Conservation (phyloP, 2,888 invertebrate species). For the Drosophila tanythrix region DNA sequence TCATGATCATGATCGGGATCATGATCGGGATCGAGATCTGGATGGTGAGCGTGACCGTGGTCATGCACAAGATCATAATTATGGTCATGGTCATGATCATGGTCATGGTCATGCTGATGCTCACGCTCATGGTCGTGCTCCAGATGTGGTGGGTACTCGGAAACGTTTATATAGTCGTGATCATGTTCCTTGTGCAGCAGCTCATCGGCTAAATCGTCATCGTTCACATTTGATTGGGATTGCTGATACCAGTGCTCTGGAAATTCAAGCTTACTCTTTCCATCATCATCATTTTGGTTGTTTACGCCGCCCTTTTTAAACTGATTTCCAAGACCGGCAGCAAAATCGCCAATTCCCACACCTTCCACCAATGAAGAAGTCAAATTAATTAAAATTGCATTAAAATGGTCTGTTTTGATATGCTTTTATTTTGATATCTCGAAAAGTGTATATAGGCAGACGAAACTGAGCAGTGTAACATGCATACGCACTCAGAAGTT, state of each 20-base stretch:
- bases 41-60: conserved; percentile 14
- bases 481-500: too few species aligned
- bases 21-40: conserved; percentile 17
- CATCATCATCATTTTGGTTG: conserved; percentile 31
- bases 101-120: conserved; percentile 35
- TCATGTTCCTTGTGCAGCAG: conserved; percentile 60
- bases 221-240: conserved; percentile 36
- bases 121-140: conserved; percentile 28
- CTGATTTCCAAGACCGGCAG: conserved; percentile 42
- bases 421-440: neutral
- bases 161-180: conserved; percentile 69
- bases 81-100: conserved; percentile 28
- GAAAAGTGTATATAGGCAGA: too few species aligned
- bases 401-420: neutral
- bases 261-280: conserved; percentile 47
- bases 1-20: conserved; percentile 16
- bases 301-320: conserved; percentile 27
- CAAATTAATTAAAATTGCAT: neutral
- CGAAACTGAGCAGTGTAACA: too few species aligned
- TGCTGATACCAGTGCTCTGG: conserved; percentile 57
- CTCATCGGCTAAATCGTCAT: conserved; percentile 61
- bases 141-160: conserved; percentile 78
- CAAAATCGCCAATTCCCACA: conserved; percentile 56
- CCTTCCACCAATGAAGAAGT: conserved; percentile 14
- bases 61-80: conserved; percentile 22